These are phyloP conservation scores for Lamprologus speciosus DNA, from an alignment of 2,113 vertebrate genomes.

Conservation along the genomic window DNA sequence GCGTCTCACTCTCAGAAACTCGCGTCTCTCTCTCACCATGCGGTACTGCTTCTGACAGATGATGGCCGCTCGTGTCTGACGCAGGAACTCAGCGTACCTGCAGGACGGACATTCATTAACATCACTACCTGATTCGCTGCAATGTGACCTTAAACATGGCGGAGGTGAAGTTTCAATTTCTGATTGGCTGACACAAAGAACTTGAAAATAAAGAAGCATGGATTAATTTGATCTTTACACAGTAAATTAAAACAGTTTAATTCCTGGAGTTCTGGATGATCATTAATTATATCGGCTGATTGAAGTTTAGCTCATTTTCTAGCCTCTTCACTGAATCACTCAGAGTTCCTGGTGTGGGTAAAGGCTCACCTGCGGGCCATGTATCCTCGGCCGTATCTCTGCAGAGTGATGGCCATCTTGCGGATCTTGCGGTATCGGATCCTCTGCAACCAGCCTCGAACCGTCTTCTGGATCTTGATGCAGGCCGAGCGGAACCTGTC, in stretches of 20 bases:
- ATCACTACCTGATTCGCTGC: not conserved
- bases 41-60: slow-evolving; percentile 85
- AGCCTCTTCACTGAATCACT: not conserved
- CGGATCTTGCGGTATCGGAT: slow-evolving; percentile 75
- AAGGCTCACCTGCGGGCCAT: slow-evolving; percentile 82
- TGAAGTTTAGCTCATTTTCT: not conserved
- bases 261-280: not conserved
- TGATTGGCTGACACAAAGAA: not conserved
- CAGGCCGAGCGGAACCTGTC: slow-evolving; percentile 89
- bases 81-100: slow-evolving; percentile 77
- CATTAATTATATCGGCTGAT: not conserved
- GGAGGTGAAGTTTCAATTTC: not conserved
- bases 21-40: slow-evolving; percentile 73
- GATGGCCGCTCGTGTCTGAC: slow-evolving; percentile 75
- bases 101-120: not conserved
- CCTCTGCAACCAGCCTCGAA: slow-evolving; percentile 89
- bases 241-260: not conserved
- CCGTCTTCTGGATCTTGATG: slow-evolving; percentile 91
- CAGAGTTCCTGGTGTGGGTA: not conserved
- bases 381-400: slow-evolving; percentile 77
- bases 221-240: not conserved
- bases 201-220: not conserved
- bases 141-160: not conserved
- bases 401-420: slow-evolving; percentile 68
- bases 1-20: slow-evolving; percentile 59